Evolutionary conservation across 2,113 vertebrate genomes (phyloP), one percentile per base, ranked within the genome.

Genomic region (Falcunculus frontatus): DNA sequence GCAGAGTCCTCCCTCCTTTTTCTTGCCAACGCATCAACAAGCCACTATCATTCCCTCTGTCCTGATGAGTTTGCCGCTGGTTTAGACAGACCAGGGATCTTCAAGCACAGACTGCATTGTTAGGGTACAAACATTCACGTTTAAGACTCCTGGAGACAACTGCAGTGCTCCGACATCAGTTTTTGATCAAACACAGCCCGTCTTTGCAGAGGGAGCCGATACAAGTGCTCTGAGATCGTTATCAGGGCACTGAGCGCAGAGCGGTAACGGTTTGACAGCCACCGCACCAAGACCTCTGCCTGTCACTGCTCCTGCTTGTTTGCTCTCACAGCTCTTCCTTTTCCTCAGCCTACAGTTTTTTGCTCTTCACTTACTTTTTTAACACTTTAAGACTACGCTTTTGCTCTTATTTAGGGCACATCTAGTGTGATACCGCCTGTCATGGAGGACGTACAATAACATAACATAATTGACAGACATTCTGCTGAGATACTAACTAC

Each of bases 21-120:
- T 5, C 49, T 56, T 23, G 19, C 27, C 50, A 75, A 25, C 0
- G 0, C 0, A 0, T 11, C 46, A 80, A 79, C 83, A 23, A 74
- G 44, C 9, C 46, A 2, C 42, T 50, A 1, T 5, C 6, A 0
- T 27, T 83, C 69, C 62, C 67, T 39, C 56, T 52, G 25, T 64
- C 72, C 55, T 5, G 0, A 27, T 8, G 26, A 75, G 30, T n/a
- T 32, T 74, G 47, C 39, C 39, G 9, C 32, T 21, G 16, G 11
- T 30, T 92, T 52, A 81, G 39, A 42, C n/a, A 50, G 26, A 74
- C 23, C 55, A 79, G 47, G 35, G 46, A 62, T 62, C 53, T 70
- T 57, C 39, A 74, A 23, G 52, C 14, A 9, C 10, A 60, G 47
- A 13, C 32, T 29, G 16, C 5, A 1, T 49, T 85, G 59, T 65